Conservation (phyloP, 2,888 invertebrate genomes). For the Aelia acuminata region DNA sequence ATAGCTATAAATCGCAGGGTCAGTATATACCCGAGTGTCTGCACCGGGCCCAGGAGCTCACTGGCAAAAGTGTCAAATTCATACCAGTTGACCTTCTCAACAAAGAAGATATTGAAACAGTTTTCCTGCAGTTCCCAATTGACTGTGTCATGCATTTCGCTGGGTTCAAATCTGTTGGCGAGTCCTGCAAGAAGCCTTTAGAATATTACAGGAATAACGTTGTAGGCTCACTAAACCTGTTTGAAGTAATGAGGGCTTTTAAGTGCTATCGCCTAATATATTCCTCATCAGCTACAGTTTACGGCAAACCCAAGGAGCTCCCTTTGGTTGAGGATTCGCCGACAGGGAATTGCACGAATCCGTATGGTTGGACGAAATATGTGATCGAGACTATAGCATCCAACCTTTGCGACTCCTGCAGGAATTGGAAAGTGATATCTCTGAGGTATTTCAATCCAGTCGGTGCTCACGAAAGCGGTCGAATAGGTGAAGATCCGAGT, state of each 20-base stretch:
- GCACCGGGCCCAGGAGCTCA: constrained; percentile 83
- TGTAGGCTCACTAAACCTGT: constrained; percentile 81
- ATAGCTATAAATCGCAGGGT: constrained; percentile 78
- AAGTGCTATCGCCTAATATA: constrained; percentile 84
- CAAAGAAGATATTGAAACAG: constrained; percentile 74
- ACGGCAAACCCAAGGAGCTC: constrained; percentile 86
- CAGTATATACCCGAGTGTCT: constrained; percentile 81
- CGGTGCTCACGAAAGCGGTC: constrained; percentile 90
- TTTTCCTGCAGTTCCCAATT: constrained; percentile 86
- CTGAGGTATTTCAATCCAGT: constrained; percentile 97
- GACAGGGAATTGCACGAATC: constrained; percentile 83
- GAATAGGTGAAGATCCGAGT: constrained; percentile 92
- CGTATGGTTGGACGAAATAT: constrained; percentile 94
- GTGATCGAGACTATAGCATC: constrained; percentile 95
- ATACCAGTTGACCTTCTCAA: constrained; percentile 83
- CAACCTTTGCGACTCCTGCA: constrained; percentile 80
- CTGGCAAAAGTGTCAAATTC: constrained; percentile 79
- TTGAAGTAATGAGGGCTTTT: constrained; percentile 74
- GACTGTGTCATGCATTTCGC: constrained; percentile 94
- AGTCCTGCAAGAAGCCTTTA: constrained; percentile 88
- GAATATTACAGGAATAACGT: constrained; percentile 93
- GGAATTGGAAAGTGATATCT: constrained; percentile 80
- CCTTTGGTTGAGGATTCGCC: constrained; percentile 90
- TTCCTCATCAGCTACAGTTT: constrained; percentile 94
- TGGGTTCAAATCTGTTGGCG: constrained; percentile 94